Conservation (phyloP, 2,113 vertebrate species). For the Vireo altiloquus region DNA sequence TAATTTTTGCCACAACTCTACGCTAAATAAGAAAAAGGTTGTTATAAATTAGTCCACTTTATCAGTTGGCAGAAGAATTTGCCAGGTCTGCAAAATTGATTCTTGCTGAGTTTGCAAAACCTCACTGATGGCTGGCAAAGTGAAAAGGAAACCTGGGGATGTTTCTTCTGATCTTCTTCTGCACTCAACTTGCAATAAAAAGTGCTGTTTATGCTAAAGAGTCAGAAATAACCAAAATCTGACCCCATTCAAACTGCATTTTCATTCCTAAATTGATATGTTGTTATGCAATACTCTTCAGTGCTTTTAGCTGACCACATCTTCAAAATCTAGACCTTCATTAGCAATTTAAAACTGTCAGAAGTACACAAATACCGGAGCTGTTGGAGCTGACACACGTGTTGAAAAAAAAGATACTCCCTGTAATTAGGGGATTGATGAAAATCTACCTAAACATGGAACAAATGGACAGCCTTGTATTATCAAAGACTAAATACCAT, state of each 20-base stretch:
- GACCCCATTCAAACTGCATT: background rate
- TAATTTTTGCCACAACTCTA: background rate
- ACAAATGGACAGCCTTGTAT: background rate
- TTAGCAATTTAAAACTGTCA: background rate
- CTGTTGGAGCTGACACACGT: accelerated
- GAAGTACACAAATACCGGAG: background rate
- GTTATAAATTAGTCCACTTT: conserved; percentile 18
- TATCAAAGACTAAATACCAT: background rate
- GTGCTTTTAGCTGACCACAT: background rate
- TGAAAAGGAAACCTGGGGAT: background rate
- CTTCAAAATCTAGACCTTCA: background rate
- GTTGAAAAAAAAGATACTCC: background rate
- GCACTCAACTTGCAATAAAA: background rate
- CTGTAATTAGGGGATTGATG: background rate
- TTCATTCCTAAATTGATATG: background rate
- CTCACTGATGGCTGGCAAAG: background rate
- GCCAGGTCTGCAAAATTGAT: background rate
- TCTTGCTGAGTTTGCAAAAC: conserved; percentile 37
- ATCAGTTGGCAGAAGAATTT: conserved; percentile 10
- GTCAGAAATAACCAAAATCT: conserved; percentile 32
- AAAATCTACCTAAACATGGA: background rate
- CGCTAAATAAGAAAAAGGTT: background rate
- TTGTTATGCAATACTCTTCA: background rate
- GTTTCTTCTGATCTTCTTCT: conserved; percentile 11
- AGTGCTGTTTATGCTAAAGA: background rate